Conservation (phyloP, 2,888 invertebrate genomes). For the Mystacides longicornis region DNA sequence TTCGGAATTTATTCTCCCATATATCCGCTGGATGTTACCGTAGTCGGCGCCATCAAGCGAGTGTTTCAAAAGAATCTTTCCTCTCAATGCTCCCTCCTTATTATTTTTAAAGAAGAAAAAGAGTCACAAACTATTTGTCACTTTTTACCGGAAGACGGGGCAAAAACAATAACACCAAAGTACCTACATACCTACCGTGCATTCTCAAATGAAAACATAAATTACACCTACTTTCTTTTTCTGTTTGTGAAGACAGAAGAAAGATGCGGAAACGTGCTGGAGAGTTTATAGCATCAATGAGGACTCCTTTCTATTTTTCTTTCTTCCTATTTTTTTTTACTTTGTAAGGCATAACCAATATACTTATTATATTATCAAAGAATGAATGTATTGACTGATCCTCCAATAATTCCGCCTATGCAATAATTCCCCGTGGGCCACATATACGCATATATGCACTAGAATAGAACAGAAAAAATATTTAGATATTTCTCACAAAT, state of each 20-base stretch:
- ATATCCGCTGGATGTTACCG: constrained; percentile 8
- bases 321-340: not conserved
- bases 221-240: not conserved
- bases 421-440: too few relatives aligned
- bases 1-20: constrained; percentile 3
- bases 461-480: too few relatives aligned
- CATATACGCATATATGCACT: too few relatives aligned
- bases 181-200: not conserved
- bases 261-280: not conserved
- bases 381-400: too few relatives aligned
- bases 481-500: too few relatives aligned
- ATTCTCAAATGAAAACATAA: not conserved
- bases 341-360: too few relatives aligned
- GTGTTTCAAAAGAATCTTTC: not conserved
- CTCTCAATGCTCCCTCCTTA: not conserved
- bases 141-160: constrained; percentile 1
- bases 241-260: not conserved
- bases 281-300: not conserved
- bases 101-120: not conserved
- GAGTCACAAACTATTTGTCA: constrained; percentile 1
- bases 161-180: constrained; percentile 3
- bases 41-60: constrained; percentile 1
- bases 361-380: too few relatives aligned
- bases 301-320: not conserved
- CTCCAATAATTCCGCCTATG: too few relatives aligned